Conservation (phyloP, 1,140 invertebrate genomes). For the Drosophila grimshawi region DNA sequence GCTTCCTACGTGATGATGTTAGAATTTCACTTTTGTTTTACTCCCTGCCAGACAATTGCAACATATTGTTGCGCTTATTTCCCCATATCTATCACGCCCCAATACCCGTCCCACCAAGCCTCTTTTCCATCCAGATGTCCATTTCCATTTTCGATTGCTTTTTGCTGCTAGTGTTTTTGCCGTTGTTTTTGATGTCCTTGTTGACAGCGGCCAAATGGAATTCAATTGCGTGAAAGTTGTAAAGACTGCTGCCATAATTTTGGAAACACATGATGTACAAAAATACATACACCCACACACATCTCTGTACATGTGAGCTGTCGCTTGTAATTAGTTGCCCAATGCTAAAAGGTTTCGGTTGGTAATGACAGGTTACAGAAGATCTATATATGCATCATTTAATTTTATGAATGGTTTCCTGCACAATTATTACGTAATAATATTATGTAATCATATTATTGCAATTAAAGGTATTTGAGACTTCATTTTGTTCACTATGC, state of each 20-base stretch:
- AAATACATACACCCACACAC: background rate
- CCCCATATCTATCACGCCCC: background rate
- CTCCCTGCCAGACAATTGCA: conserved; percentile 60
- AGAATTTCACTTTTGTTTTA: conserved; percentile 66
- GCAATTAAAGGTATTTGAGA: too few species aligned
- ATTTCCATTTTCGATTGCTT: conserved; percentile 41
- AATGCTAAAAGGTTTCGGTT: too few species aligned
- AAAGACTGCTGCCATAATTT: conserved; percentile 18
- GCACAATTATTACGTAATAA: too few species aligned
- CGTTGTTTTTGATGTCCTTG: conserved; percentile 49
- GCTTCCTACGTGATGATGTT: conserved; percentile 63
- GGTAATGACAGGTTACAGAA: too few species aligned
- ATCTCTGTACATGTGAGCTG: background rate
- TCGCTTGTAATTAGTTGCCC: conserved; percentile 5
- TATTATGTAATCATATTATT: too few species aligned
- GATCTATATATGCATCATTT: background rate
- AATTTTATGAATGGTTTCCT: too few species aligned
- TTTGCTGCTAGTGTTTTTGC: conserved; percentile 25
- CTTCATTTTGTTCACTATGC: too few species aligned
- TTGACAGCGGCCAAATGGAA: conserved; percentile 57
- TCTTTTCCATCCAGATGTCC: conserved; percentile 10
- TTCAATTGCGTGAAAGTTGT: conserved; percentile 32
- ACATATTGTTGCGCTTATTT: conserved; percentile 67
- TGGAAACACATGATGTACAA: background rate
- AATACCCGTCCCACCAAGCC: background rate